These are phyloP conservation scores for Dromaius novaehollandiae DNA, from an alignment of 2,113 vertebrate genomes.

Conservation along the genomic window DNA sequence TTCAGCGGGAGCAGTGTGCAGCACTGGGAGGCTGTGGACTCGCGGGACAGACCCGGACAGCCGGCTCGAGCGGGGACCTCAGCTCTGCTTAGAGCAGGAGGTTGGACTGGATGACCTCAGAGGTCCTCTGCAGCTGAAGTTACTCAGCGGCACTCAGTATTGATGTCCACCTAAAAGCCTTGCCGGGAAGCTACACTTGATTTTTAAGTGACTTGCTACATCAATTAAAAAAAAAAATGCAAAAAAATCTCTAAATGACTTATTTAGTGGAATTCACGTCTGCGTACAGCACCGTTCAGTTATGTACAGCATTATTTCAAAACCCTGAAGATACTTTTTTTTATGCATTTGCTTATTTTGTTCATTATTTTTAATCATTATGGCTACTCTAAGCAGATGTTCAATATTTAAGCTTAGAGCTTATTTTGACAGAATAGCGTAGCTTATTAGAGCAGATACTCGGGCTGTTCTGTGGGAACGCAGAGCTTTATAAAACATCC, in stretches of 20 bases:
- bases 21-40: no score
- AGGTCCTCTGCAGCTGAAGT: not conserved
- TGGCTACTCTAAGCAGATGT: not conserved
- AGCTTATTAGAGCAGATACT: not conserved
- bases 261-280: not conserved
- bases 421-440: not conserved
- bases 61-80: no score
- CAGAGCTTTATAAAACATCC: not conserved
- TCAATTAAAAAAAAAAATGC: not conserved
- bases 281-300: not conserved
- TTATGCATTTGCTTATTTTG: not conserved
- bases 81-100: not conserved
- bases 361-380: not conserved
- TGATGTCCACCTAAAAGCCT: not conserved
- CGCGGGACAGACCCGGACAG: no score
- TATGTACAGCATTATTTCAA: fast-evolving
- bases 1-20: not conserved
- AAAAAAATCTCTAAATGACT: not conserved
- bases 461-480: not conserved
- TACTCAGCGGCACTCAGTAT: fast-evolving
- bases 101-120: not conserved
- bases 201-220: not conserved
- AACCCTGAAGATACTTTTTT: not conserved
- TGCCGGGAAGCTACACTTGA: fast-evolving
- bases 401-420: not conserved